A percentile compares a stretch with the other conserved stretches of the same genome.
Conservation (phyloP, 1,140 invertebrate species). For the Cephus cinctus region DNA sequence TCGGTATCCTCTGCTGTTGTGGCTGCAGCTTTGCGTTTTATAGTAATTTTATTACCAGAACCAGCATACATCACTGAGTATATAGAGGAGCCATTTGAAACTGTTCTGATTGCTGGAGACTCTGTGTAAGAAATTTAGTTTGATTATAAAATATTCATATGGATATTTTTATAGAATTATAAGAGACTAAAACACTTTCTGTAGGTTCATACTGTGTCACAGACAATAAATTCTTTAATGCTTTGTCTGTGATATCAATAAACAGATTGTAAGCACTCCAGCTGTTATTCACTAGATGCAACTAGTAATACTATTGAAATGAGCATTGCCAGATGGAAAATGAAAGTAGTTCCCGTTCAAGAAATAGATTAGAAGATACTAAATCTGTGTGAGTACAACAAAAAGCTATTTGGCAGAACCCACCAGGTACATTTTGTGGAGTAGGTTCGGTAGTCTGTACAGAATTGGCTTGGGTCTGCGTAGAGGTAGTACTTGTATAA, state of each 20-base stretch:
- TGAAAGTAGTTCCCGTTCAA: no score
- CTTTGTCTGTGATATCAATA: no score
- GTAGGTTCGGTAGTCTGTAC: conserved; percentile 43
- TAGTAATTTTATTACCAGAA: conserved; percentile 78
- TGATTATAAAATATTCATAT: conserved; percentile 3
- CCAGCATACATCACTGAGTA: conserved; percentile 79
- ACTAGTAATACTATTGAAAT: no score
- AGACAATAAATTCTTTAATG: no score
- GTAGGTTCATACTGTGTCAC: no score
- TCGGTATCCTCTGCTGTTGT: conserved; percentile 37
- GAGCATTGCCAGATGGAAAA: no score
- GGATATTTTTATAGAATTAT: no score
- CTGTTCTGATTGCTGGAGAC: conserved; percentile 58
- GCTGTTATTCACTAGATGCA: no score
- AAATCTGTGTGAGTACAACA: not conserved
- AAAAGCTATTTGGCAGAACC: not conserved
- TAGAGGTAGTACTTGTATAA: conserved; percentile 68
- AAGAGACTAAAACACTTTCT: no score
- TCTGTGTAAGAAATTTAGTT: conserved; percentile 20
- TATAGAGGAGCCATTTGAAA: conserved; percentile 68
- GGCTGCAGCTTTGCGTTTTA: conserved; percentile 72
- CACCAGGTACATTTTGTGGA: conserved; percentile 42
- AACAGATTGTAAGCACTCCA: no score
- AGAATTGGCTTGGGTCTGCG: conserved; percentile 61
- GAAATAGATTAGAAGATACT: conserved; percentile 6